phyloP scores from a whole-genome alignment of 2,113 vertebrate species.

The Noturus placidus region DNA sequence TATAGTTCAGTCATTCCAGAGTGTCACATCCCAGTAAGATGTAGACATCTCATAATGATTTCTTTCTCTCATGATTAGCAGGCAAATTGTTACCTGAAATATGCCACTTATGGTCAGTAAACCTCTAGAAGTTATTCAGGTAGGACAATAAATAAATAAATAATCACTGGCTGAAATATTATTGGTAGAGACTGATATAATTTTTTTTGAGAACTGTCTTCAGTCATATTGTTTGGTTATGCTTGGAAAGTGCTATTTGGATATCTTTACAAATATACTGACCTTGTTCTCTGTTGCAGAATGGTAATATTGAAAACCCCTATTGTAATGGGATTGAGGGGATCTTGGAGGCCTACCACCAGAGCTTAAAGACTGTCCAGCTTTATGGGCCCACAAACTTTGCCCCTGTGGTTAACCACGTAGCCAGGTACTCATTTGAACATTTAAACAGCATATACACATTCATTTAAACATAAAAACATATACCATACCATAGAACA shows the following conservation, averaged over 20 bases:
- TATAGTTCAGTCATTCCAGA: not conserved
- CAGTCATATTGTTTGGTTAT: not conserved
- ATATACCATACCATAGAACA: not conserved
- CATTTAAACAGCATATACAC: not conserved
- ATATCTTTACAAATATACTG: not conserved
- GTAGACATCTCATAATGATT: not conserved
- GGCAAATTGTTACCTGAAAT: not conserved
- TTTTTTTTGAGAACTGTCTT: not conserved
- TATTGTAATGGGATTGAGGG: slow-evolving; percentile 91
- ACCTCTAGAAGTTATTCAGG: not conserved
- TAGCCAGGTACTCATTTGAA: slow-evolving; percentile 78
- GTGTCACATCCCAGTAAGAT: not conserved
- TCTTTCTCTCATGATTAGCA: not conserved
- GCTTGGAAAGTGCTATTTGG: not conserved
- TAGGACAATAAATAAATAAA: not conserved
- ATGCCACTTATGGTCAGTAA: not conserved
- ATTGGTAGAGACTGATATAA: not conserved
- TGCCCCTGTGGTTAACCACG: slow-evolving; percentile 90
- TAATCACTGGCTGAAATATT: not conserved
- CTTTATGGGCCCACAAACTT: slow-evolving; percentile 96
- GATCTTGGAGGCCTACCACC: slow-evolving; percentile 90
- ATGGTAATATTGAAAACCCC: slow-evolving; percentile 88
- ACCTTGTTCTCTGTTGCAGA: slow-evolving; percentile 69
- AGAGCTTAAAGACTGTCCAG: slow-evolving; percentile 91
- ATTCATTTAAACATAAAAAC: not conserved